Evolutionary conservation across 2,797 vertebrate species (phyloP), one percentile per base, ranked within the genome.

Genomic region (Trachurus trachurus): DNA sequence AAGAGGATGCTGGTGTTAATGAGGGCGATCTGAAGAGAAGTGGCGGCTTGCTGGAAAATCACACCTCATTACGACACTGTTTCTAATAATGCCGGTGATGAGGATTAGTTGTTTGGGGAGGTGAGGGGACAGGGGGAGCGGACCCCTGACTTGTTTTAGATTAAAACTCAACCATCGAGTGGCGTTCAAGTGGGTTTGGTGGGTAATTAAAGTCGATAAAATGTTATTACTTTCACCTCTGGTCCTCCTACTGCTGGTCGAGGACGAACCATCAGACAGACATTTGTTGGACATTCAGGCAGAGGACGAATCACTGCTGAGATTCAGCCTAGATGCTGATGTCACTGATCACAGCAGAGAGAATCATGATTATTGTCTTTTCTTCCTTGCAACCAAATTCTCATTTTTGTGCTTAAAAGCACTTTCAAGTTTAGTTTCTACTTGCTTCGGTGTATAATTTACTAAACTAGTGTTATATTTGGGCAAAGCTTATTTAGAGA

Each of bases 201-300:
- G 74, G 82, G 80, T 88, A 85, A 92, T 92, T 91, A 89, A 87
- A 88, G 85, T 80, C 76, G 68, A 89, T 90, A 89, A 92, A 90
- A 90, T 62, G 69, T 89, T 90, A 87, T 85, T 88, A 80, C 80
- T 87, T 81, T 85, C 81, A 74, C 83, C 81, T 75, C 60, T 40
- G 11, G 76, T 54, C 69, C 64, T 47, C 83, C 78, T 86, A 50
- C 22, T 17, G 44, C 56, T 22, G 40, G 56, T 13, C n/a, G 61
- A 59, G 49, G 66, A 61, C 47, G 57, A 78, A 66, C 61, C 42
- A 75, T 73, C 75, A 71, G 40, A 66, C 75, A 71, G 40, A 66
- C 52, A 21, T 78, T 65, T 40, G 21, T 54, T 0, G 50, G 73
- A 86, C 74, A 21, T 75, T 80, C 83, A 9, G 13, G 63, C 59